These are phyloP conservation scores for Sipha maydis DNA, from an alignment of 2,888 invertebrate genomes.

Conservation along the genomic window DNA sequence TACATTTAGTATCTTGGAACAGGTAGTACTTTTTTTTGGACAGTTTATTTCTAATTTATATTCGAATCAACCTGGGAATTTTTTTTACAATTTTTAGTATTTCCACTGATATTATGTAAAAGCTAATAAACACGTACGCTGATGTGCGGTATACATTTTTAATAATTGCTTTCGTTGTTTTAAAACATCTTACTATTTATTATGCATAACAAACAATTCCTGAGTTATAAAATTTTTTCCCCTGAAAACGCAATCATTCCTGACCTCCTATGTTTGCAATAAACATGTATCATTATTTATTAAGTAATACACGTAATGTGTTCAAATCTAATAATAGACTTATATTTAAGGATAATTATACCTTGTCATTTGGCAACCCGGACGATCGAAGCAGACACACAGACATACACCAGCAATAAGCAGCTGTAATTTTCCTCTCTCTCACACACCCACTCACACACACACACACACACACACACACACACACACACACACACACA, in stretches of 20 bases:
- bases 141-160: no score
- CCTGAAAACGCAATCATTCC: background rate
- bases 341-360: background rate
- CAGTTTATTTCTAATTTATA: background rate
- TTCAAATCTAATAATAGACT: background rate
- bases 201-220: background rate
- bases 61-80: background rate
- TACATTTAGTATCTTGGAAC: no score
- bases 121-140: no score
- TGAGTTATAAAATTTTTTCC: background rate
- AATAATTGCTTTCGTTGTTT: background rate
- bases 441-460: background rate
- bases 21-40: no score
- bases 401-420: no score
- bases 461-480: background rate
- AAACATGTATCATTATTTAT: background rate
- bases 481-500: no score
- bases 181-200: background rate
- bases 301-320: background rate
- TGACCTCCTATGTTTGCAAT: background rate
- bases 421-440: no score
- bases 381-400: no score
- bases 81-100: background rate
- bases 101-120: background rate
- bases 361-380: background rate